Conservation (phyloP, 1,140 invertebrate genomes). For the Sycophaga agraensis region DNA sequence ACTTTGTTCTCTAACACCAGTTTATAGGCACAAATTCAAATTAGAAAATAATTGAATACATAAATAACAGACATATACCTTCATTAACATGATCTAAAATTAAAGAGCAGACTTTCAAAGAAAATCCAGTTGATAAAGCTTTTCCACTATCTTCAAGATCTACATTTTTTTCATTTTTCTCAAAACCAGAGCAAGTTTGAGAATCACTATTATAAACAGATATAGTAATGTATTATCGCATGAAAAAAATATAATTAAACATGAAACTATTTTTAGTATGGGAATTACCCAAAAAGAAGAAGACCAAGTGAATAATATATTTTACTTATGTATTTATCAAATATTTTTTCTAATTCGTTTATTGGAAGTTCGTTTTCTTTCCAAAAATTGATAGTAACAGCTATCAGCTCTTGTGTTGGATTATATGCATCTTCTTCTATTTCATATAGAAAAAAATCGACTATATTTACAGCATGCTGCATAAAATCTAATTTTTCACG, state of each 20-base stretch:
- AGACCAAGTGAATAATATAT: conserved; percentile 56
- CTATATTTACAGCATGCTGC: conserved; percentile 42
- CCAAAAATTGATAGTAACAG: conserved; percentile 56
- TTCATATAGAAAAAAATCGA: conserved; percentile 55
- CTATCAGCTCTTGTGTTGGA: conserved; percentile 47
- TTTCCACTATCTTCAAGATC: conserved; percentile 6
- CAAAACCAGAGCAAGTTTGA: neutral
- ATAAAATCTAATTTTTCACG: conserved; percentile 12
- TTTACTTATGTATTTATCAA: conserved; percentile 52
- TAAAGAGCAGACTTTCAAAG: conserved; percentile 33
- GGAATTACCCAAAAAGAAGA: conserved; percentile 52
- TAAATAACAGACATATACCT: conserved; percentile 40
- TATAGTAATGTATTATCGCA: neutral
- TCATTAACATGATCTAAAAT: conserved; percentile 47
- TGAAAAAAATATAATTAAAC: neutral
- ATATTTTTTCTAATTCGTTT: conserved; percentile 52
- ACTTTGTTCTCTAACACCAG: neutral
- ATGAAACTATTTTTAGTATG: neutral
- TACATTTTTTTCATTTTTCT: conserved; percentile 5
- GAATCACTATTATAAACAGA: conserved; percentile 7
- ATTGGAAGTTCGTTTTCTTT: conserved; percentile 53
- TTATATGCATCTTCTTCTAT: conserved; percentile 50
- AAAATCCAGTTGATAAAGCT: conserved; percentile 31
- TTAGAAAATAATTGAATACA: neutral
- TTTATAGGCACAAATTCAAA: neutral